phyloP scores from a whole-genome alignment of 1,140 invertebrate species.

The Temnothorax nylanderi region DNA sequence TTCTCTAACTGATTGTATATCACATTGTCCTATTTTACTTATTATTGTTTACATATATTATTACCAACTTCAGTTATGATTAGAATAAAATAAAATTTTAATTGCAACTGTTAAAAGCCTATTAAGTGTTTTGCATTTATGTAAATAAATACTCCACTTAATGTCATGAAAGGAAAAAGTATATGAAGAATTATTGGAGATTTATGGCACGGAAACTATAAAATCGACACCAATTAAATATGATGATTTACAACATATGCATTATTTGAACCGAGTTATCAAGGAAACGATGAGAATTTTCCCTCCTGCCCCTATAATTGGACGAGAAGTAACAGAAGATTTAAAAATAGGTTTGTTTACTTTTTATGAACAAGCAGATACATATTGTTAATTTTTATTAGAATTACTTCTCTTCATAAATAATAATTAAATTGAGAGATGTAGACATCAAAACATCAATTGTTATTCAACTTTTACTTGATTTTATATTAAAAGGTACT shows the following conservation, averaged over 20 bases:
- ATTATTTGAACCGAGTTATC: conserved; percentile 88
- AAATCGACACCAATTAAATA: conserved; percentile 70
- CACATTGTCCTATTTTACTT: too few relatives aligned
- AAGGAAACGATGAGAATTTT: conserved; percentile 80
- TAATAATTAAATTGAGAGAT: too few relatives aligned
- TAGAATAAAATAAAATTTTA: not conserved
- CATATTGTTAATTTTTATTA: too few relatives aligned
- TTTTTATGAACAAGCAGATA: not conserved
- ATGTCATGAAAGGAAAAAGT: conserved; percentile 84
- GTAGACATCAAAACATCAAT: too few relatives aligned
- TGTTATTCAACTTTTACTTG: too few relatives aligned
- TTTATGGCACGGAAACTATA: conserved; percentile 68
- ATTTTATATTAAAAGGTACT: too few relatives aligned
- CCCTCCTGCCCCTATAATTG: conserved; percentile 87
- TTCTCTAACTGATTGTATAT: too few relatives aligned
- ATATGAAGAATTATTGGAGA: conserved; percentile 81
- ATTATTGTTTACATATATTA: too few relatives aligned
- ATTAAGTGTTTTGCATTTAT: too few relatives aligned
- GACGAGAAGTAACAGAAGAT: conserved; percentile 82
- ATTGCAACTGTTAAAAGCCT: too few relatives aligned
- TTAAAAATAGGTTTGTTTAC: conserved; percentile 6
- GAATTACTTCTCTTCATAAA: too few relatives aligned
- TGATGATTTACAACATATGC: conserved; percentile 87
- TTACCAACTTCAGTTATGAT: not conserved
- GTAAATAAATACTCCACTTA: not conserved